Evolutionary conservation across 2,888 invertebrate genomes (phyloP), one percentile per base, ranked within the genome.

Genomic region (Leptodirus hochenwartii): DNA sequence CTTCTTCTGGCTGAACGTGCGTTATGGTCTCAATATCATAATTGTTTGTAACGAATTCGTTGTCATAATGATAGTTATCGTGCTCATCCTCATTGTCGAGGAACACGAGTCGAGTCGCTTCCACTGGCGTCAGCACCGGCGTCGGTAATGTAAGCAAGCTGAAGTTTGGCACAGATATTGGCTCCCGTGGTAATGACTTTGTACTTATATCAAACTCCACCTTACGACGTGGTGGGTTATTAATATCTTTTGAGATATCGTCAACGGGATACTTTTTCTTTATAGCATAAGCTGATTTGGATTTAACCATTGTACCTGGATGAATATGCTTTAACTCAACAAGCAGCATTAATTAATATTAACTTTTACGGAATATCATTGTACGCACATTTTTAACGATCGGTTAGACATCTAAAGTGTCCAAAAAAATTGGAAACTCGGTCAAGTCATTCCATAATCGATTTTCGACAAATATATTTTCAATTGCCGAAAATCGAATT

Each of bases 111-210:
- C 70, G 62, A 1, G 75, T 58, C 3, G 71, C 72, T 48, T 73
- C 73, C 9, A 69, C 64, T 0, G 76, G 73, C 1, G 75, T 71
- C 27, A 74, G 53, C 12, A 65, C 68, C 5, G 71, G 71, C 3
- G 71, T 69, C 17, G 70, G 69, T 22, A 70, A 52, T 3, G 65
- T 62, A 40, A 75, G 56, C 5, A 45, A 35, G 32, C 67, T 66
- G 47, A 77, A 76, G 50, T 78, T 77, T 39, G 78, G 77, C 42
- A 77, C 77, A 3, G 77, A 78, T 27, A 72, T 65, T 2, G 73
- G 75, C 42, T 77, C 77, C 29, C 74, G 59, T 1, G 71, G 57
- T 49, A 73, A 58, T 32, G 59, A 51, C 22, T 45, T 43, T 12
- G 41, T 38, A 8, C 37, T 55, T 34, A 40, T 45, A 34, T 52